Percentiles rank a stretch among this genome's conserved stretches.
phyloP scores from a whole-genome alignment of 2,797 vertebrate genomes.

The Microctenopoma lineatum region DNA sequence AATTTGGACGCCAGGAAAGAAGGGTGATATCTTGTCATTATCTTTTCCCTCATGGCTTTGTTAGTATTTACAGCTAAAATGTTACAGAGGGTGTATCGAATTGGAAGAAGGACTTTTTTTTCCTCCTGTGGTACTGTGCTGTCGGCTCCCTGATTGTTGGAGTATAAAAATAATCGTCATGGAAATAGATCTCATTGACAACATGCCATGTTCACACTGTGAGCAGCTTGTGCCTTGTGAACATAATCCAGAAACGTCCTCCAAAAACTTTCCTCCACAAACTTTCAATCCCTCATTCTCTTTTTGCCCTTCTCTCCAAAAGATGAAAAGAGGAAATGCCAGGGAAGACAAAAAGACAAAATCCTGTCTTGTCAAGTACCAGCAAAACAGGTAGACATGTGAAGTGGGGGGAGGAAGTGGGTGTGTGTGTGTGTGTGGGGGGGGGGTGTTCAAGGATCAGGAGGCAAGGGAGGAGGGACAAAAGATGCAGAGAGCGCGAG shows the following conservation, averaged over 20 bases:
- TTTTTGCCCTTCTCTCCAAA: slow-evolving; percentile 78
- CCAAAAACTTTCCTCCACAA: slow-evolving; percentile 84
- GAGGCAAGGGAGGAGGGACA: slow-evolving; percentile 47
- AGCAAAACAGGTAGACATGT: slow-evolving; percentile 76
- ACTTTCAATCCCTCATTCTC: slow-evolving; percentile 85
- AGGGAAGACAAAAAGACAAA: slow-evolving; percentile 71
- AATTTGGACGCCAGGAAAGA: slow-evolving; percentile 62
- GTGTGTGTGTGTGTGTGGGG: no score
- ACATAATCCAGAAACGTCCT: slow-evolving; percentile 88
- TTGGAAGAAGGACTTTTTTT: slow-evolving; percentile 76
- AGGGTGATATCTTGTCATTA: slow-evolving; percentile 77
- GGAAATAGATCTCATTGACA: slow-evolving; percentile 89
- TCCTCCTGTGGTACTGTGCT: slow-evolving; percentile 76
- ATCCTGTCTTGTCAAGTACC: slow-evolving; percentile 76
- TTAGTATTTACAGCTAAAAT: slow-evolving; percentile 76
- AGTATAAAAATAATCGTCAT: slow-evolving; percentile 89
- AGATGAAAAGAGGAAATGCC: slow-evolving; percentile 69
- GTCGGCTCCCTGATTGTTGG: slow-evolving; percentile 83
- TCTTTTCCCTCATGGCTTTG: slow-evolving; percentile 73
- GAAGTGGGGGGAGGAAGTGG: slow-evolving; percentile 24
- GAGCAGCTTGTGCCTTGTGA: slow-evolving; percentile 89
- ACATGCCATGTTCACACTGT: slow-evolving; percentile 88
- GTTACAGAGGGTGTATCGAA: slow-evolving; percentile 76
- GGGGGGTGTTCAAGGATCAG: slow-evolving; percentile 66
- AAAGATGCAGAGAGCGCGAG: slow-evolving; percentile 39